Percentiles rank a stretch among this genome's conserved stretches.
phyloP scores from a whole-genome alignment of 1,140 invertebrate genomes.

The Drosophila nikananu region DNA sequence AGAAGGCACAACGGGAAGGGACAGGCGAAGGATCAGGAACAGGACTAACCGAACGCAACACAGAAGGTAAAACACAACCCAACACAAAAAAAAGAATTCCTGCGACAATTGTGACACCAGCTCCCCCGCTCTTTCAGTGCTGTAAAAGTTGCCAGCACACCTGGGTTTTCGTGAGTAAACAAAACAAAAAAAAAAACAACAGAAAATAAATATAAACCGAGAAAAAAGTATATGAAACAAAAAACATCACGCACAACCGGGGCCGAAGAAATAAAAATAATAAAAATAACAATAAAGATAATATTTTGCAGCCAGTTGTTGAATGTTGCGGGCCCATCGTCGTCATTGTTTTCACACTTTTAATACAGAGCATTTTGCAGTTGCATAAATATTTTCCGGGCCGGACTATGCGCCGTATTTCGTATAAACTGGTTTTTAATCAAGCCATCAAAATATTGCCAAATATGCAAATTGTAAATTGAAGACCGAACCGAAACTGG shows the following conservation, averaged over 20 bases:
- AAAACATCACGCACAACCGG: conserved; percentile 31
- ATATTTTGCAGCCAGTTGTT: conserved; percentile 65
- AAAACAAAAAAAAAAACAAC: conserved; percentile 12
- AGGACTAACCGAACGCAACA: conserved; percentile 29
- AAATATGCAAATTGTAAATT: conserved; percentile 51
- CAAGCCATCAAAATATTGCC: conserved; percentile 54
- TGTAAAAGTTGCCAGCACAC: conserved; percentile 53
- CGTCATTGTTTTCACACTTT: conserved; percentile 48
- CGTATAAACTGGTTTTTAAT: conserved; percentile 43
- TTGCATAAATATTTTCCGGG: conserved; percentile 61
- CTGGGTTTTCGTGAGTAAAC: conserved; percentile 42
- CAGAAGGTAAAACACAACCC: conserved; percentile 41
- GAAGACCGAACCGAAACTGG: conserved; percentile 17
- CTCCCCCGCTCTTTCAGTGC: conserved; percentile 9
- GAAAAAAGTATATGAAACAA: conserved; percentile 37
- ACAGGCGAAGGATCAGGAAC: conserved; percentile 14
- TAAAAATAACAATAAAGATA: conserved; percentile 63
- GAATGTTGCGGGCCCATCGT: conserved; percentile 12
- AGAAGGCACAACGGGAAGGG: conserved; percentile 41
- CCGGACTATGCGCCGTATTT: conserved; percentile 8
- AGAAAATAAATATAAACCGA: conserved; percentile 35
- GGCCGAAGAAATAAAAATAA: conserved; percentile 37
- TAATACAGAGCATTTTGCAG: conserved; percentile 62
- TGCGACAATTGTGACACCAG: conserved; percentile 59
- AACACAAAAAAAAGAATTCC: conserved; percentile 3